Base-by-base conservation (phyloP, 2,888 invertebrate species). In the Thecocarcelia acutangulata region DNA sequence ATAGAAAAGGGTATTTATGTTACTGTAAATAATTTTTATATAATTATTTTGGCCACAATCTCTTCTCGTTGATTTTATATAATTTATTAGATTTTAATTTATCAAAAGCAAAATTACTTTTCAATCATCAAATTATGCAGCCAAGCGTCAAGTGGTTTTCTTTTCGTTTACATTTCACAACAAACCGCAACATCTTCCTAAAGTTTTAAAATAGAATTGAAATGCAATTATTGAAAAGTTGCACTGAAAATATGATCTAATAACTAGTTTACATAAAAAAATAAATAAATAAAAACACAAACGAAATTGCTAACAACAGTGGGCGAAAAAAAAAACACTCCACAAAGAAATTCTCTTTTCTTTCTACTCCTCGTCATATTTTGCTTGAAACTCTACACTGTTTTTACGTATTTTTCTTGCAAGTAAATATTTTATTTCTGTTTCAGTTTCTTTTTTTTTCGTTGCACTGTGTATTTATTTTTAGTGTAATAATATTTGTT, bases 41-140 rank as follows among this genome's bases (percentile, higher is more conserved):
- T 33, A 40, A 40, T 13, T 37, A 37, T 11, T 68, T 61, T 19
- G 61, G 40, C 21, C 17, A 46, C 64, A 44, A 12, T 13, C 46
- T 74, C 19, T 76, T 33, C 6, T 54, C 37, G 12, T 44, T 54
- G 12, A 8, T 48, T 15, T 48, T 54, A 11, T 40, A 5, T 17
- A 1, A 17, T 46, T 61, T 28, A 13, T 3, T 24, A 58, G 48
- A n/a, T 72, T 40, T 24, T 46, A 28, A 58, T 70, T 24, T 19
- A 59, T 11, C 33, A 12, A 5, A 54, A 37, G 21, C 37, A n/a
- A 1, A 21, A 56, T 11, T 24, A 52, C 44, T 48, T 63, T 24
- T 42, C 56, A 33, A 44, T 77, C 76, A 70, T 77, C 48, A 77
- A 64, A 50, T 64, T 48, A 77, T 50, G 70, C 77, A 77, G 63